These are phyloP conservation scores for Tachysurus fulvidraco DNA, from an alignment of 2,113 vertebrate genomes.

Conservation along the genomic window DNA sequence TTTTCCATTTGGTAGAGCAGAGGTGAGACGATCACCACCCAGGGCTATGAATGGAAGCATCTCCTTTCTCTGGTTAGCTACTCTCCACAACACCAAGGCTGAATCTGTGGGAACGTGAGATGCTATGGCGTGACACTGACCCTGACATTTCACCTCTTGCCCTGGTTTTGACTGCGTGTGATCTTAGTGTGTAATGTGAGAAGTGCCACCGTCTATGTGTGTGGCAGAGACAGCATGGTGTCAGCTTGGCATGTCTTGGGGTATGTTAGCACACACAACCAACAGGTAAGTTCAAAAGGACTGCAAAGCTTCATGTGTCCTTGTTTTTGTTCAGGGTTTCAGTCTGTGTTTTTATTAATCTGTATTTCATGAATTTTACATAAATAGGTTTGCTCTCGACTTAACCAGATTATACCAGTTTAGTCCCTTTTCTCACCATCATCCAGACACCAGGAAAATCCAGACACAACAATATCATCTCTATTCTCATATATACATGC, in stretches of 20 bases:
- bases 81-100: constrained; percentile 31
- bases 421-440: background rate
- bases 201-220: constrained; percentile 8
- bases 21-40: constrained; percentile 43
- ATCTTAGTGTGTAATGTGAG: constrained; percentile 45
- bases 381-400: background rate
- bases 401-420: background rate
- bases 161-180: constrained; percentile 48
- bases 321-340: background rate
- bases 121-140: constrained; percentile 19
- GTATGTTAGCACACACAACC: background rate
- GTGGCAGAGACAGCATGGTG: background rate
- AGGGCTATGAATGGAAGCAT: constrained; percentile 37
- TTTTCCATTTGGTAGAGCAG: constrained; percentile 43
- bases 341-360: background rate
- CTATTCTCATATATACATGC: background rate
- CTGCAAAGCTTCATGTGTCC: background rate
- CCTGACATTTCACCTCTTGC: constrained; percentile 42
- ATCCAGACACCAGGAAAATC: background rate
- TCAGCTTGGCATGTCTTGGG: background rate
- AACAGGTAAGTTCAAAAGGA: constrained; percentile 1
- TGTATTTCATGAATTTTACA: background rate
- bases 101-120: constrained; percentile 39
- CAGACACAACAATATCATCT: background rate
- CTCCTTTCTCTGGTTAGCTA: constrained; percentile 43